Evolutionary conservation across 2,888 invertebrate species (phyloP), one percentile per base, ranked within the genome.

Genomic region (Drosophila eohydei): DNA sequence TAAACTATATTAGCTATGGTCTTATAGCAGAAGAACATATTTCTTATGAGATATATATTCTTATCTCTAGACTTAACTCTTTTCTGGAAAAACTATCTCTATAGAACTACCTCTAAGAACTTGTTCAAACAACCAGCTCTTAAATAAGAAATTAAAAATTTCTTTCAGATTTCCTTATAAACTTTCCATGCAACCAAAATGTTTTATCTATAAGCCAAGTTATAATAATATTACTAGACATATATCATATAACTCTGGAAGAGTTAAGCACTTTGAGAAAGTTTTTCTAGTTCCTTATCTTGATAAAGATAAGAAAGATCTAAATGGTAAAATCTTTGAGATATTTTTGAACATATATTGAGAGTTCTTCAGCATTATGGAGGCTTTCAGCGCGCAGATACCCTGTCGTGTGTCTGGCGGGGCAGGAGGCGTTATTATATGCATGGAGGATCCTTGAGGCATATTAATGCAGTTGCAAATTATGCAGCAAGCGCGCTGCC

Each of bases 391-490:
- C 16, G 5, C 48, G 8, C n/a, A 0, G 2, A 9, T 48, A 4
- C 2, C n/a, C n/a, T 30, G 9, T 0, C 9, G n/a, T n/a, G 28
- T 14, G 46, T n/a, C 30, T 9, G 8, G 8, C 8, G 28, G 2
- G 9, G 30, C 30, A 46, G 28, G 21, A 21, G 21, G 21, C 1
- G 28, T 68, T 83, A 59, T 54, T 74, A 61, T 48, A 66, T 77
- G 62, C 75, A 68, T 21, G 48, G 51, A 43, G 62, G 60, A 74
- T 79, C 62, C 77, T 78, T 78, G 80, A 74, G 74, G 90, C 80
- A 79, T 80, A 85, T 80, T 88, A 81, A 85, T 85, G 78, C 81
- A 83, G 81, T 86, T 90, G 80, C 68, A 88, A 81, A 88, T 90
- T 83, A 83, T 74, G 71, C 34, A 58, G 50, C 57, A 62, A 43